Evolutionary conservation across 1,140 invertebrate genomes (phyloP).

Genomic region (Lasaia peninsularis): DNA sequence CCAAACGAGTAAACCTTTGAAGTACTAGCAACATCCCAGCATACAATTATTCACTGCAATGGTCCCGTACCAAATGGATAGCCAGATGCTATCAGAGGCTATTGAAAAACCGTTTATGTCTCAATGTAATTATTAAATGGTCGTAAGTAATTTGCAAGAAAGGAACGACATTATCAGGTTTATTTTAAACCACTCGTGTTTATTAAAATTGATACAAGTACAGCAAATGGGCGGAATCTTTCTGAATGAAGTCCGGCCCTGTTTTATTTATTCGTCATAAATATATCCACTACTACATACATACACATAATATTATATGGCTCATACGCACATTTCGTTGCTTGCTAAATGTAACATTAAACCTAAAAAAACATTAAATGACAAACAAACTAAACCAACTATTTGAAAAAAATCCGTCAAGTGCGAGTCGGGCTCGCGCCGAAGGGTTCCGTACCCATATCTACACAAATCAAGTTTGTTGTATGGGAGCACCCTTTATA

Average conservation of each 20-base stretch:
- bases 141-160: slow-evolving; percentile 23
- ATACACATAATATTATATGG: too few species aligned
- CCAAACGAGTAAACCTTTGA: neutral
- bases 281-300: too few species aligned
- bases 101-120: slow-evolving; percentile 28
- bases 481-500: too few species aligned
- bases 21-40: neutral
- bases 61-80: slow-evolving; percentile 21
- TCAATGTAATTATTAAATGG: slow-evolving; percentile 26
- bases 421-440: too few species aligned
- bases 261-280: neutral
- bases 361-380: too few species aligned
- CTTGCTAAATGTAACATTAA: too few species aligned
- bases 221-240: slow-evolving; percentile 3
- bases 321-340: too few species aligned
- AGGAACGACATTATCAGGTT: slow-evolving; percentile 6
- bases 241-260: neutral
- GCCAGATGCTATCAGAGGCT: slow-evolving; percentile 23
- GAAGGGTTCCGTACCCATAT: too few species aligned
- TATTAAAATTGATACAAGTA: slow-evolving; percentile 5
- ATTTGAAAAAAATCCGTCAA: too few species aligned
- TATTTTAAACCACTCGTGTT: neutral
- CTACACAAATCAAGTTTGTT: too few species aligned
- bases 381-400: too few species aligned
- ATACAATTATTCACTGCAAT: neutral